Base-by-base conservation (phyloP, 2,113 vertebrate genomes). In the Dromiciops gliroides region DNA sequence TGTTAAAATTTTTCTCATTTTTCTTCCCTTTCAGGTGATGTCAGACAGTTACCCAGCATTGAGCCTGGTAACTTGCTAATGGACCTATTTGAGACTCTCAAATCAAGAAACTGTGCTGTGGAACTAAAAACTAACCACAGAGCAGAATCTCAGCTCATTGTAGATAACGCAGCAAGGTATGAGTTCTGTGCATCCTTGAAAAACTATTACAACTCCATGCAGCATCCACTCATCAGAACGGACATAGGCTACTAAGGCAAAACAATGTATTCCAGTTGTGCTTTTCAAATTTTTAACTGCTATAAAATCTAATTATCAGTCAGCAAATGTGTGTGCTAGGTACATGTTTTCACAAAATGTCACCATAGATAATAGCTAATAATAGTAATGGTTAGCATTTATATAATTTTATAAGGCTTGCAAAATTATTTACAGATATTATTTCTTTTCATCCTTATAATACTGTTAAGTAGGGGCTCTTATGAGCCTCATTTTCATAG, bases 11-110 rank as follows among this genome's bases (percentile, higher is more conserved):
- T 95, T 50, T 49, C 31, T 67, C 12, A 31, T 48, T 50, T 0
- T 19, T 91, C 9, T 4, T 4, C 91, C 37, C 91, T 25, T 98
- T 94, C 89, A 99, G 99, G 99, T 97, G 99, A 99, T 97, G 94
- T 99, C 89, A 98, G 98, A 48, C 99, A 99, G 93, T 97, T 99
- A 44, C 99, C 99, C 51, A 99, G 99, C 97, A 99, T 99, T 96
- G 98, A 99, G 44, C 99, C 99, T 90, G 99, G 99, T 51, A 99
- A 99, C 94, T 90, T 98, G 95, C 96, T 99, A 48, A 95, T 96
- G 53, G 99, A 99, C 97, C 92, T 99, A 94, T 99, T 99, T 97
- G 96, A 98, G 89, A 98, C 98, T 89, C 97, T 99, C 11, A 98
- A 94, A 92, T 90, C 94, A 51, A 98, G 97, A 95, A 98, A 97